A percentile compares a stretch with the other conserved stretches of the same genome.
These are phyloP conservation scores for Syngnathus scovelli DNA, from an alignment of 2,113 vertebrate genomes.

Conservation along the genomic window DNA sequence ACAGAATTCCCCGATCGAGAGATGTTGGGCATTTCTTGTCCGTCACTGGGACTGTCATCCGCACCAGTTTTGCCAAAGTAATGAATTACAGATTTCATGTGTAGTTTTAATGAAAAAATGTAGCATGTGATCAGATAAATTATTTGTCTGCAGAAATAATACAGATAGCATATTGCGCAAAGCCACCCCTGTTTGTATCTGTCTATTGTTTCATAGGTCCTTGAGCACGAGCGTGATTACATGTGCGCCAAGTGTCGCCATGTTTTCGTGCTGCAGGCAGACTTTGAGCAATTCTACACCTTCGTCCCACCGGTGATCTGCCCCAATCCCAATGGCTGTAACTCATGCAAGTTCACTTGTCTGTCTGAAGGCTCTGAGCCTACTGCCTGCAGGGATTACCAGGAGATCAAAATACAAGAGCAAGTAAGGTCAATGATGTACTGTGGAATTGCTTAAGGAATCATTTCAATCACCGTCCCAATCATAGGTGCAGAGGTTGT, in stretches of 20 bases:
- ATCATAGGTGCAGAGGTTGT: constrained; percentile 84
- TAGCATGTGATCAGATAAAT: too few relatives aligned
- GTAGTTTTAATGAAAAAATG: not conserved
- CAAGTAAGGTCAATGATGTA: constrained; percentile 70
- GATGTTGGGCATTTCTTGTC: constrained; percentile 91
- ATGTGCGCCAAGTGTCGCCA: constrained; percentile 89
- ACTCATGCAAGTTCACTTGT: constrained; percentile 82
- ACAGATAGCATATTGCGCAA: too few relatives aligned
- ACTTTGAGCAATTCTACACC: constrained; percentile 84
- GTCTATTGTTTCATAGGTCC: constrained; percentile 51
- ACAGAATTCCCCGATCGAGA: constrained; percentile 85
- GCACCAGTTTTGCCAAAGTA: constrained; percentile 82
- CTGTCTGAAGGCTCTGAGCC: constrained; percentile 76
- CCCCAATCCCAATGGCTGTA: constrained; percentile 76
- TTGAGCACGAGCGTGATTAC: constrained; percentile 88
- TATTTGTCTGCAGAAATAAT: too few relatives aligned
- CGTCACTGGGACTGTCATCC: constrained; percentile 90
- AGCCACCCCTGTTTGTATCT: too few relatives aligned
- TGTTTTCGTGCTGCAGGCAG: constrained; percentile 75
- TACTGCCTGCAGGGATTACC: constrained; percentile 84
- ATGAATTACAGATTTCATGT: not conserved
- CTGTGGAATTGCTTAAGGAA: not conserved
- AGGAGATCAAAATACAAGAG: constrained; percentile 97
- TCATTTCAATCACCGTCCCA: not conserved
- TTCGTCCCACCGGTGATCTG: constrained; percentile 76